phyloP scores from a whole-genome alignment of 1,140 invertebrate genomes.

The Sycophaga agraensis region DNA sequence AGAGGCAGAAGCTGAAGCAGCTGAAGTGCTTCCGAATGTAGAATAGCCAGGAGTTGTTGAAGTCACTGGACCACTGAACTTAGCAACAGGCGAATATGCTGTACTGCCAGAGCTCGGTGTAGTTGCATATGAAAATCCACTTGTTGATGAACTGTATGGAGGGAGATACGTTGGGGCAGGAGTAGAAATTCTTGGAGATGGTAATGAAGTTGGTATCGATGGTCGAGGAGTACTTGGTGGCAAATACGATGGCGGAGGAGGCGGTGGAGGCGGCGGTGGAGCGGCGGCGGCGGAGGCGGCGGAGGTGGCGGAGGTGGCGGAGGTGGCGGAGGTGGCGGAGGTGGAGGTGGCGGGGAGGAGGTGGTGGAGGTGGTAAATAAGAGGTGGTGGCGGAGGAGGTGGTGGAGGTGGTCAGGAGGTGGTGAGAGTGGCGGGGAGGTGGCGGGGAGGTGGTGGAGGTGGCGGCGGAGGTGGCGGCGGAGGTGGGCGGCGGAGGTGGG shows the following conservation, averaged over 20 bases:
- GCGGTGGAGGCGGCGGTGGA: conserved; percentile 12
- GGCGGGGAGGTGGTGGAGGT: conserved; percentile 26
- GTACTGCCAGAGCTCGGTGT: not conserved
- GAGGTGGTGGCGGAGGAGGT: conserved; percentile 24
- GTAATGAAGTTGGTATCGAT: conserved; percentile 33
- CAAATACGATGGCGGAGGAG: conserved; percentile 23
- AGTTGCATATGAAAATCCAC: not conserved
- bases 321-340: conserved; percentile 19
- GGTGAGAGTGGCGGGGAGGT: conserved; percentile 20
- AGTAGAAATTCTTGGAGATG: conserved; percentile 27
- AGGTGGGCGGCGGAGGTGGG: conserved; percentile 2
- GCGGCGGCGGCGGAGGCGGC: conserved; percentile 14
- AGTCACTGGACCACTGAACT: conserved; percentile 9
- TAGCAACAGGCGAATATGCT: conserved; percentile 5
- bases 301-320: conserved; percentile 17
- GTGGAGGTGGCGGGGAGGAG: conserved; percentile 18
- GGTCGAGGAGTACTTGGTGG: conserved; percentile 9
- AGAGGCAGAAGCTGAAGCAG: conserved; percentile 15
- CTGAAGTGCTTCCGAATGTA: not conserved
- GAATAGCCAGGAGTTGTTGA: not conserved
- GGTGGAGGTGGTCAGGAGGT: conserved; percentile 10
- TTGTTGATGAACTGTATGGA: conserved; percentile 14
- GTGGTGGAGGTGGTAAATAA: conserved; percentile 23
- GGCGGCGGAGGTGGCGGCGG: conserved; percentile 25
- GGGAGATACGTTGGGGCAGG: conserved; percentile 40